Percentiles rank a stretch among this genome's conserved stretches.
phyloP scores from a whole-genome alignment of 2,797 vertebrate species.

The Sebastes diploproa region DNA sequence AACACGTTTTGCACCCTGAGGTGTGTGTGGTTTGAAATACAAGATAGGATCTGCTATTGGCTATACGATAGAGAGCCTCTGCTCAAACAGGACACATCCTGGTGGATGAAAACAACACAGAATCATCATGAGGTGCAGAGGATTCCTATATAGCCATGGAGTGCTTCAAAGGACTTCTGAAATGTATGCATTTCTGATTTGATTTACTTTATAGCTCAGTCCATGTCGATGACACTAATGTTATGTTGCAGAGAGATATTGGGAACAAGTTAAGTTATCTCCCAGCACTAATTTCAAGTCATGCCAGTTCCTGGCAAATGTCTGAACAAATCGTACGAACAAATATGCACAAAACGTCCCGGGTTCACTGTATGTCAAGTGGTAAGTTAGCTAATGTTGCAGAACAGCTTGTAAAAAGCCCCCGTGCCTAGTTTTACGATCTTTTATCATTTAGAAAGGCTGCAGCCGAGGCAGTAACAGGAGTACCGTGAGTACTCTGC shows the following conservation, averaged over 20 bases:
- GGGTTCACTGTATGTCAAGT: neutral
- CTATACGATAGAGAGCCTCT: neutral
- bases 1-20: conserved; percentile 36
- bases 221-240: neutral
- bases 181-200: neutral
- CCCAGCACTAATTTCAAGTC: neutral
- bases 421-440: neutral
- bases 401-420: neutral
- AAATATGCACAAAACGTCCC: neutral
- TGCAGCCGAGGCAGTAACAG: neutral
- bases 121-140: conserved; percentile 27
- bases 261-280: neutral
- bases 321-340: neutral
- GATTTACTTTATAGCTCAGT: neutral
- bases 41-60: conserved; percentile 18
- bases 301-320: neutral
- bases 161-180: neutral
- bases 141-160: neutral
- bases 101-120: conserved; percentile 44
- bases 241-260: neutral
- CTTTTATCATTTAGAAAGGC: neutral
- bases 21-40: conserved; percentile 42
- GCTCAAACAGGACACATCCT: conserved; percentile 70
- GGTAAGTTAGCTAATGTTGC: neutral
- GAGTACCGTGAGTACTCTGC: neutral